Evolutionary conservation across 1,140 invertebrate genomes (phyloP), one percentile per base, ranked within the genome.

Genomic region (Chrysopa pallens): DNA sequence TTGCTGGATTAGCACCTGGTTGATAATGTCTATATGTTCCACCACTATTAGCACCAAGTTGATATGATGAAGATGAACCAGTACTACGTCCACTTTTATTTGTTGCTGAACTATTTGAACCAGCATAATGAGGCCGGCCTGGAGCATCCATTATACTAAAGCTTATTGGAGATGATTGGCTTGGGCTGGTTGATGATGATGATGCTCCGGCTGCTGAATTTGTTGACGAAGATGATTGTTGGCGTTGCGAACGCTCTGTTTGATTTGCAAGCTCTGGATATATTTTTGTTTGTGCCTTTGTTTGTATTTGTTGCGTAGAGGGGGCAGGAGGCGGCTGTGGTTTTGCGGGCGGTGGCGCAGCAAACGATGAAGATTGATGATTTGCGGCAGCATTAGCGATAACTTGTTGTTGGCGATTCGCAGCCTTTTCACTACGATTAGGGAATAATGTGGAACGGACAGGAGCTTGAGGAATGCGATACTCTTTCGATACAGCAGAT

Each of bases 81-180:
- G 31, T 11, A 27, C 6, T 33, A 13, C 47, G 48, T 12, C 56
- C 44, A 43, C 57, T 57, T 23, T 46, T 58, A 3, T 23, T 23
- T 3, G 17, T 23, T 2, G 17, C 17, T 1, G 63, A 60, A 45
- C 57, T 62, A 52, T 64, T 70, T 56, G 58, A 72, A 41, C 58
- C 57, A 45, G 63, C 59, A 51, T 76, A 80, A 51, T 68, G 75
- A 31, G 78, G 55, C 45, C 70, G 60, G 9, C 65, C 67, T 15
- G 73, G 69, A 2, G 68, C 66, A 58, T 82, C 79, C 67, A 81
- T 78, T 44, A 78, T 74, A 5, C 78, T 78, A 58, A 78, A 82
- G 59, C 78, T 80, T 39, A 80, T 78, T 9, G 78, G 78, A 3
- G 77, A 80, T 1, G 76, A 78, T 49, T 81, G 78, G 49, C 69